Evolutionary conservation across 1,140 invertebrate genomes (phyloP).

Genomic region (Formica exsecta): DNA sequence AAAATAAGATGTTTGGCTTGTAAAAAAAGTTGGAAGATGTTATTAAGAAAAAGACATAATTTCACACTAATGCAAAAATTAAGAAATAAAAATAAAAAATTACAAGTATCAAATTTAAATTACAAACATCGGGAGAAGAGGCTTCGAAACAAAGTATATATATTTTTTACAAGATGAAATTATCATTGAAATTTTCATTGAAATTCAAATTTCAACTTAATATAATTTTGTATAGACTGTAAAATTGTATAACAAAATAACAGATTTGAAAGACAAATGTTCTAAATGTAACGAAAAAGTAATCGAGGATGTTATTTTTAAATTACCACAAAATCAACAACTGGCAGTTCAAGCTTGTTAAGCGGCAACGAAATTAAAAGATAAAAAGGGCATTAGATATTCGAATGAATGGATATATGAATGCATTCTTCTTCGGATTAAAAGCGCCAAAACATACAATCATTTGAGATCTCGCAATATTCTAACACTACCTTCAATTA

Average conservation of each 20-base stretch:
- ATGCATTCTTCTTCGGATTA: constrained; percentile 19
- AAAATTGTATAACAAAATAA: background rate
- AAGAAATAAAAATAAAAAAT: background rate
- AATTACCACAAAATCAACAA: constrained; percentile 19
- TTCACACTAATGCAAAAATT: background rate
- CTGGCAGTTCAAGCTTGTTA: constrained; percentile 16
- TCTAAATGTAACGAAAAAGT: background rate
- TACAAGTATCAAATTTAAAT: constrained; percentile 10
- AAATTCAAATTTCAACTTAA: constrained; percentile 3
- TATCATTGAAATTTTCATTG: background rate
- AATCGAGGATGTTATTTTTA: background rate
- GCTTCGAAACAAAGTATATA: constrained; percentile 8
- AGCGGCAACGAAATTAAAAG: constrained; percentile 18
- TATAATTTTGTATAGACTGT: background rate
- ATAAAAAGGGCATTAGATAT: background rate
- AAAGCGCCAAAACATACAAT: constrained; percentile 15
- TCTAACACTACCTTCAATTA: background rate
- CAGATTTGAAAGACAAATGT: background rate
- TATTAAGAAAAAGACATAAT: background rate
- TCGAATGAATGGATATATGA: constrained; percentile 13
- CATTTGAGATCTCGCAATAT: constrained; percentile 29
- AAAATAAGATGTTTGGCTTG: background rate
- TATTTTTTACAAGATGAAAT: background rate
- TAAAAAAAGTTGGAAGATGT: background rate
- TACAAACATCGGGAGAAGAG: background rate